phyloP scores from a whole-genome alignment of 2,113 vertebrate species.

The Crocuta crocuta region DNA sequence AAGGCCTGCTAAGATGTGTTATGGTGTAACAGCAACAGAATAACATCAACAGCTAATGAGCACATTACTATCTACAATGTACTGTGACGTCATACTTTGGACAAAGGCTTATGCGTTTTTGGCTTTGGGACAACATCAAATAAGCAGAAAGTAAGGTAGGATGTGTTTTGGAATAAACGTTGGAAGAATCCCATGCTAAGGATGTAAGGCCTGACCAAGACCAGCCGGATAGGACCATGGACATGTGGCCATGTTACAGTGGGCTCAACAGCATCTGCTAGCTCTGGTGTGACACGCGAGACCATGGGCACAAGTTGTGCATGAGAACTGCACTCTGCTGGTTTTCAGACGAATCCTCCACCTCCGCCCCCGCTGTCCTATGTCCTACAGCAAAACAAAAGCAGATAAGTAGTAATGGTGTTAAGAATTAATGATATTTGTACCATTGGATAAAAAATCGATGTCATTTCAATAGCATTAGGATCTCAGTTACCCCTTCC shows the following conservation, averaged over 20 bases:
- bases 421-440: background rate
- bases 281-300: background rate
- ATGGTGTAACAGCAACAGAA: background rate
- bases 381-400: background rate
- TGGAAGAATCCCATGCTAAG: background rate
- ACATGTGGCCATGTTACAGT: background rate
- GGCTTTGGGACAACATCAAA: background rate
- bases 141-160: background rate
- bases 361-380: background rate
- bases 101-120: constrained; percentile 8
- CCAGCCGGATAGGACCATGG: background rate
- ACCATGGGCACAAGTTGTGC: background rate
- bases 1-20: background rate
- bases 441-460: background rate
- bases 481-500: background rate
- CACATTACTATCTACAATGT: background rate
- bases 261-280: background rate
- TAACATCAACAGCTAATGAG: background rate
- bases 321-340: background rate
- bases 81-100: background rate
- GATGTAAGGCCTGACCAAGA: background rate
- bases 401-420: background rate
- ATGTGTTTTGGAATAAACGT: background rate
- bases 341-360: background rate
- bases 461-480: background rate